Evolutionary conservation across 2,113 vertebrate species (phyloP).

Genomic region (Takifugu flavidus): DNA sequence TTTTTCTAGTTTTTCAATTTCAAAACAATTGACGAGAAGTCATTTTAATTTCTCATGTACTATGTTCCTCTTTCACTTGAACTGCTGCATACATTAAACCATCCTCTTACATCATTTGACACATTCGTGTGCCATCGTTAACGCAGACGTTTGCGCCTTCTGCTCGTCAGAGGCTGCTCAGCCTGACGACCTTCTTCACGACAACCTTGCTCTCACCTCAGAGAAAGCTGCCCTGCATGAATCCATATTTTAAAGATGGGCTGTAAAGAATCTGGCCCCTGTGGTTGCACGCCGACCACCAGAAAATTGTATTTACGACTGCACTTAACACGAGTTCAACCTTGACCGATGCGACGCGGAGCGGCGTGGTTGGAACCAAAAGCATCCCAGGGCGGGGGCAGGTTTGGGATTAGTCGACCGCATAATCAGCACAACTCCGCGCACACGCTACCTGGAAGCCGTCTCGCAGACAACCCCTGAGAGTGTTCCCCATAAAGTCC

Average conservation of each 20-base stretch:
- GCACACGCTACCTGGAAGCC: constrained; percentile 55
- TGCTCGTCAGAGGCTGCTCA: constrained; percentile 28
- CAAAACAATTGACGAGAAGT: background rate
- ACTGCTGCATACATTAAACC: constrained; percentile 60
- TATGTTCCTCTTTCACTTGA: background rate
- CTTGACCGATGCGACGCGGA: constrained; percentile 42
- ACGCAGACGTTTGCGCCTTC: background rate
- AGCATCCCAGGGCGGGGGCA: constrained; percentile 33
- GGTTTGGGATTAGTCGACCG: constrained; percentile 59
- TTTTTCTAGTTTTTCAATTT: constrained; percentile 33
- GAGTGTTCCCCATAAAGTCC: constrained; percentile 59
- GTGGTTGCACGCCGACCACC: constrained; percentile 56
- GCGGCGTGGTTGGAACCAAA: constrained; percentile 37
- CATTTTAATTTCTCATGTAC: constrained; percentile 32
- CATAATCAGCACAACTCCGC: constrained; percentile 57
- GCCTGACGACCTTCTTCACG: constrained; percentile 5
- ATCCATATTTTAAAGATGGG: constrained; percentile 62
- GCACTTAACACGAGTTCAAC: constrained; percentile 62
- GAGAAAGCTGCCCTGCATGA: constrained; percentile 34
- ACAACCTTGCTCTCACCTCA: background rate
- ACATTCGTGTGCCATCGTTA: constrained; percentile 7
- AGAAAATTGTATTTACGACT: constrained; percentile 71
- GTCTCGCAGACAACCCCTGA: constrained; percentile 48
- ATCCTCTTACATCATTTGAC: constrained; percentile 48
- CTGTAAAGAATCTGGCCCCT: constrained; percentile 40